Percentiles rank a stretch among this genome's conserved stretches.
phyloP scores from a whole-genome alignment of 2,888 invertebrate genomes.

The Mystacides longicornis region DNA sequence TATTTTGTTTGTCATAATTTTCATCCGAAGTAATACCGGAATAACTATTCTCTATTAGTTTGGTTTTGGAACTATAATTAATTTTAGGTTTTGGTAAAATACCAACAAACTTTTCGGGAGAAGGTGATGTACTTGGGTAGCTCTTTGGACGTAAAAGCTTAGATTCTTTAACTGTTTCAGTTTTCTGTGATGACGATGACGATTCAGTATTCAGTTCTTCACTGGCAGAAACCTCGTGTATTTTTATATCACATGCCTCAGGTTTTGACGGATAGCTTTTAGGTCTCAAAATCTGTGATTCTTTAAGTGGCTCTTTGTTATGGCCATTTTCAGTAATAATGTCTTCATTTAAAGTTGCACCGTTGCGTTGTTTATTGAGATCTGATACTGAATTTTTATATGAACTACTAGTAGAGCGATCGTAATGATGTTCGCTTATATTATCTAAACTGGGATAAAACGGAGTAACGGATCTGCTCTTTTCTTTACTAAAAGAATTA shows the following conservation, averaged over 20 bases:
- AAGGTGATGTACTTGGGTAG: constrained; percentile 44
- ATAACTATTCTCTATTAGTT: constrained; percentile 24
- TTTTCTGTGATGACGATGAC: background rate
- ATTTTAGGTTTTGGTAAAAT: constrained; percentile 9
- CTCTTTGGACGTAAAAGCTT: constrained; percentile 50
- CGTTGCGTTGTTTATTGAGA: constrained; percentile 17
- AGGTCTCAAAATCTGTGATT: constrained; percentile 47
- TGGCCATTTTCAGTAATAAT: background rate
- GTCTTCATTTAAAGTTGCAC: background rate
- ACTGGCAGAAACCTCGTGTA: background rate
- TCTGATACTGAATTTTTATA: constrained; percentile 12
- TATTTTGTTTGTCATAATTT: constrained; percentile 21
- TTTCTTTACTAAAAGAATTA: constrained; percentile 36
- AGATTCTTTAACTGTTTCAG: constrained; percentile 29
- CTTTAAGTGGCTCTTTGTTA: constrained; percentile 28
- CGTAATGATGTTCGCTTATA: constrained; percentile 41
- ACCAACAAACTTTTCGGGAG: constrained; percentile 17
- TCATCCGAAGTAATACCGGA: background rate
- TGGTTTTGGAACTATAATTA: constrained; percentile 27
- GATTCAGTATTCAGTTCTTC: background rate
- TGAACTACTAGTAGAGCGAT: constrained; percentile 25
- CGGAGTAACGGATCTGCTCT: constrained; percentile 44
- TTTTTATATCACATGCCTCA: constrained; percentile 25
- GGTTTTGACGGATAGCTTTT: constrained; percentile 50
- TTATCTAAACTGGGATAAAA: constrained; percentile 47